A percentile compares a stretch with the other conserved stretches of the same genome.
phyloP scores from a whole-genome alignment of 2,113 vertebrate species.

The Synchiropus splendidus region DNA sequence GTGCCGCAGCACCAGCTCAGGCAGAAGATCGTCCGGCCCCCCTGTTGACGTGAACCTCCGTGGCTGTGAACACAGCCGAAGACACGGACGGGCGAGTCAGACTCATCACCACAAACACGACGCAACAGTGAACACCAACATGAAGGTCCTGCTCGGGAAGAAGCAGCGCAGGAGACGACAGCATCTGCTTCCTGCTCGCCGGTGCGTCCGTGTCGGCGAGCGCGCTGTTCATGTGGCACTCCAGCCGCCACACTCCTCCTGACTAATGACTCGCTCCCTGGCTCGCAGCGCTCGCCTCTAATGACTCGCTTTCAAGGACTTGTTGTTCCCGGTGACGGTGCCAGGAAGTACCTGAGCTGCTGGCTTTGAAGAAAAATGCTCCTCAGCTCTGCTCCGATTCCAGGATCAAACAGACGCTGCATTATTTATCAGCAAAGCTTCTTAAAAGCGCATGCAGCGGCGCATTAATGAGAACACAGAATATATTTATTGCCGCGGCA shows the following conservation, averaged over 20 bases:
- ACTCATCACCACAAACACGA: too few relatives aligned
- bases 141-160: too few relatives aligned
- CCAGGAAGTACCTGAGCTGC: conserved; percentile 24
- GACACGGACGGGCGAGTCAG: too few relatives aligned
- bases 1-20: too few relatives aligned
- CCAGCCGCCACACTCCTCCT: not conserved
- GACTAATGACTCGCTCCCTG: conserved; percentile 8
- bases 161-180: too few relatives aligned
- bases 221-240: too few relatives aligned
- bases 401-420: conserved; percentile 49
- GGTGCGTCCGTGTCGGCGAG: too few relatives aligned
- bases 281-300: conserved; percentile 8
- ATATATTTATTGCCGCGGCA: conserved; percentile 46
- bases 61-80: too few relatives aligned
- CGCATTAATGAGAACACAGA: conserved; percentile 47
- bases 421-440: conserved; percentile 49
- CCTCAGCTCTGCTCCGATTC: conserved; percentile 39
- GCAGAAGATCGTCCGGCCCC: too few relatives aligned
- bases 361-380: conserved; percentile 43
- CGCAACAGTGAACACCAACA: too few relatives aligned
- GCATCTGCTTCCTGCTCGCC: too few relatives aligned
- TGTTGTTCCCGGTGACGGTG: conserved; percentile 21
- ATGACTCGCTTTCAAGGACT: conserved; percentile 40
- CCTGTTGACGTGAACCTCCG: too few relatives aligned
- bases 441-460: conserved; percentile 27